phyloP scores from a whole-genome alignment of 2,888 invertebrate species.

The Ophion slaviceki region DNA sequence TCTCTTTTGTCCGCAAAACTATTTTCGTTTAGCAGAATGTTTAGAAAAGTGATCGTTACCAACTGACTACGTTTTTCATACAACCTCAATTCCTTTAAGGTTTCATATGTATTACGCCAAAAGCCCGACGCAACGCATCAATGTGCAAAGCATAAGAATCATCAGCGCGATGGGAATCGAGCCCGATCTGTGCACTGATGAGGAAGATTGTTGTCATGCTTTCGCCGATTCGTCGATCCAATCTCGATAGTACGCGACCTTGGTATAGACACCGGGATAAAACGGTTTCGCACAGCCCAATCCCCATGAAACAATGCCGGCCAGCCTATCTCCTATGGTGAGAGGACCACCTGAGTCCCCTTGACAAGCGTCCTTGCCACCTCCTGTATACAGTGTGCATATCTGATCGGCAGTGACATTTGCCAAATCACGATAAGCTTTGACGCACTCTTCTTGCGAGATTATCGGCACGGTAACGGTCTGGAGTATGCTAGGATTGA shows the following conservation, averaged over 20 bases:
- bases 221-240: conserved; percentile 71
- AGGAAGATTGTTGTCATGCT: conserved; percentile 11
- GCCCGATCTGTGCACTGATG: conserved; percentile 10
- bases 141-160: neutral
- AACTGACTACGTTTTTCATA: too few species aligned
- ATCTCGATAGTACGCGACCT: conserved; percentile 84
- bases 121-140: neutral
- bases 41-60: too few species aligned
- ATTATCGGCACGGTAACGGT: conserved; percentile 86
- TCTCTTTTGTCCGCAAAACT: too few species aligned
- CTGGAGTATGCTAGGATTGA: conserved; percentile 80
- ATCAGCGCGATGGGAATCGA: neutral
- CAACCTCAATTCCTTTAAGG: neutral
- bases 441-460: conserved; percentile 83
- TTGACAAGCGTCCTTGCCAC: conserved; percentile 83
- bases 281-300: conserved; percentile 85
- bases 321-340: conserved; percentile 69
- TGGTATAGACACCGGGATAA: conserved; percentile 83
- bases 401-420: conserved; percentile 81
- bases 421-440: conserved; percentile 81
- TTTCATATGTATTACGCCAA: neutral
- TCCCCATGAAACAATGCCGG: conserved; percentile 83
- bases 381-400: conserved; percentile 86
- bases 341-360: conserved; percentile 79
- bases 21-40: too few species aligned